Evolutionary conservation across 2,797 vertebrate genomes (phyloP).

Genomic region (Glossophaga mutica): DNA sequence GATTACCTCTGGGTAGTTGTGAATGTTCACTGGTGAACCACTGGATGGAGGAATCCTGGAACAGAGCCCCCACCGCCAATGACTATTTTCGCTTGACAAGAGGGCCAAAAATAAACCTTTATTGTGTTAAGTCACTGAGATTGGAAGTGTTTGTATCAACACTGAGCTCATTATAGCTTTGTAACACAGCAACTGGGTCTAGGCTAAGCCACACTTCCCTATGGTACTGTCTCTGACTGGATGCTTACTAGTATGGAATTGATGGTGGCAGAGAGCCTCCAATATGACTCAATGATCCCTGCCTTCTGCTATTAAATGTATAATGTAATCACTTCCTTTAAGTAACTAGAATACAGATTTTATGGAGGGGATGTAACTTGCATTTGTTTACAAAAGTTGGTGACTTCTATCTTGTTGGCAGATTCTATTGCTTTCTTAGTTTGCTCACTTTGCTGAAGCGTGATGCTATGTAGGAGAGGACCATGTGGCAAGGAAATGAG

Average conservation of each 20-base stretch:
- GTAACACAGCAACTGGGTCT: neutral
- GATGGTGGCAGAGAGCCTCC: neutral
- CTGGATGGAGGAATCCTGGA: neutral
- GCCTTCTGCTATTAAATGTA: neutral
- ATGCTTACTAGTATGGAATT: neutral
- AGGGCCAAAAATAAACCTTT: neutral
- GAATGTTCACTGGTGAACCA: fast-evolving
- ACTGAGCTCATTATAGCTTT: neutral
- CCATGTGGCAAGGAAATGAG: neutral
- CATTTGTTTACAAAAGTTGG: neutral
- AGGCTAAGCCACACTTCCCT: neutral
- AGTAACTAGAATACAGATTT: neutral
- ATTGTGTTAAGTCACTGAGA: neutral
- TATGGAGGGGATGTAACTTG: neutral
- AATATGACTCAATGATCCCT: neutral
- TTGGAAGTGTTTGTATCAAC: neutral
- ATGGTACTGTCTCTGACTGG: neutral
- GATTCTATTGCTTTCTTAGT: neutral
- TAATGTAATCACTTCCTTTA: neutral
- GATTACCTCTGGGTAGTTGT: neutral
- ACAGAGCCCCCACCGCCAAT: neutral
- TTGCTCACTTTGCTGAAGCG: neutral
- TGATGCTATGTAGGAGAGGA: no score
- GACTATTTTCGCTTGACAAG: neutral
- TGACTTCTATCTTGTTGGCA: neutral